Evolutionary conservation across 2,113 vertebrate species (phyloP).

Genomic region (Sclerurus mexicanus): DNA sequence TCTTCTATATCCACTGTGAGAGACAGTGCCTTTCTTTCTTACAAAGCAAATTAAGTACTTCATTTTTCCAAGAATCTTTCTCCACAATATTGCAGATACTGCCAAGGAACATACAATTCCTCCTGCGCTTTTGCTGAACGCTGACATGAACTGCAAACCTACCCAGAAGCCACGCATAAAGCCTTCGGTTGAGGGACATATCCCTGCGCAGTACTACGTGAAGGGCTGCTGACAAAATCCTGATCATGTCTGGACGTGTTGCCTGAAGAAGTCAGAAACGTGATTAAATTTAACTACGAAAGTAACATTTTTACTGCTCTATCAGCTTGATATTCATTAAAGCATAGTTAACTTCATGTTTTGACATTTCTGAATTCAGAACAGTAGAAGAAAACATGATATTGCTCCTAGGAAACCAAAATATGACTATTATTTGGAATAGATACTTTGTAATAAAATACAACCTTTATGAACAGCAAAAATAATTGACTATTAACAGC

Average conservation of each 20-base stretch:
- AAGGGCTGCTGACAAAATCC: conserved; percentile 95
- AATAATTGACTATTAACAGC: background rate
- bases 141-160: conserved; percentile 43
- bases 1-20: background rate
- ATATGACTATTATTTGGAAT: background rate
- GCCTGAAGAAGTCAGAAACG: conserved; percentile 77
- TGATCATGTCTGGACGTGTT: conserved; percentile 95
- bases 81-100: background rate
- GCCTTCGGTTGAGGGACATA: conserved; percentile 97
- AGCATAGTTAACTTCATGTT: background rate
- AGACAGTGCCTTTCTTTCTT: background rate
- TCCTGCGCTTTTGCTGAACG: background rate
- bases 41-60: background rate
- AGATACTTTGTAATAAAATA: background rate
- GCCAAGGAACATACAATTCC: background rate
- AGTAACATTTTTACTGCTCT: background rate
- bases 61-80: background rate
- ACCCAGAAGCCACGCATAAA: conserved; percentile 98
- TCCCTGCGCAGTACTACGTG: conserved; percentile 97
- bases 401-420: background rate
- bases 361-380: background rate
- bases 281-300: background rate
- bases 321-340: background rate
- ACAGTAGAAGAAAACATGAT: background rate
- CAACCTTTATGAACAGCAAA: background rate